Evolutionary conservation across 2,113 vertebrate genomes (phyloP), one percentile per base, ranked within the genome.

Genomic region (Furnarius figulus): DNA sequence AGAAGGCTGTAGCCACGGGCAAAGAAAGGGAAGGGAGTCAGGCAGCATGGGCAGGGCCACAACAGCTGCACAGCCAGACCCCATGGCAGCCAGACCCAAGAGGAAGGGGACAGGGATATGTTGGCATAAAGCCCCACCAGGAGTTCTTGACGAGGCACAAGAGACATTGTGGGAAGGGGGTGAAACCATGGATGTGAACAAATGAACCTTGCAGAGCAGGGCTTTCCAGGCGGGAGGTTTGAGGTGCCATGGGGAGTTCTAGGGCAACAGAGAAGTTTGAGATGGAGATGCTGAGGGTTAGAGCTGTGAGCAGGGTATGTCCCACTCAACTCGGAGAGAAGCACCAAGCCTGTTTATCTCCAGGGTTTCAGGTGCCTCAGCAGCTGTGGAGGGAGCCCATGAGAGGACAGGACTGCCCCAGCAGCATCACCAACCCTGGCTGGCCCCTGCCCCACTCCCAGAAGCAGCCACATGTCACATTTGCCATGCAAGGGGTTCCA

Each of bases 301-400:
- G 15, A 90, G 39, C n/a, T 39, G 35, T 1, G 9, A 35, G 47
- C 6, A 39, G 31, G 19, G n/a, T 42, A 42, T 5, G 6, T 52
- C 19, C 21, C 39, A 22, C 8, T 42, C 0, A 0, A 50, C 47
- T 72, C 1, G 3, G 35, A 77, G 52, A 90, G 20, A 27, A 80
- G 20, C 40, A 87, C 28, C 8, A 19, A 67, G 11, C 35, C 58
- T 23, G 10, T 73, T 82, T 76, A 63, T 25, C 42, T 47, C 11
- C 1, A 1, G 35, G 35, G 23, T 15, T 67, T 21, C 35, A 16
- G 30, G 39, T 80, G 55, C 61, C 66, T 59, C 52, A 87, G 71
- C 55, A 80, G 62, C 67, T 18, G 2, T 53, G 67, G 55, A 93
- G 31, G 35, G 83, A 93, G n/a, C 37, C 61, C 11, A 6, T 25